Evolutionary conservation across 1,140 invertebrate species (phyloP).

Genomic region (Drosophila pandora): DNA sequence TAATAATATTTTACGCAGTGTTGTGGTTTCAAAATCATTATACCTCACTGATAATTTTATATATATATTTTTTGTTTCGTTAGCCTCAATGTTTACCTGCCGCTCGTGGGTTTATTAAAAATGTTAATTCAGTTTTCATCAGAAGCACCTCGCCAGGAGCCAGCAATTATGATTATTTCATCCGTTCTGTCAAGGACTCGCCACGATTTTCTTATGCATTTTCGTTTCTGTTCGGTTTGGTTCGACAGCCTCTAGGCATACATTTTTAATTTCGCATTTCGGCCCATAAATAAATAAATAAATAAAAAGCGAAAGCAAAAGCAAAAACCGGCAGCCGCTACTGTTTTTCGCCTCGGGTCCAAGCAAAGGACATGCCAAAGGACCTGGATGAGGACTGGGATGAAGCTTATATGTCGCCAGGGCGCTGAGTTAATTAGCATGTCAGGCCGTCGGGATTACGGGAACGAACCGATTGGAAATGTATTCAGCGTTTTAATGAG

Average conservation of each 20-base stretch:
- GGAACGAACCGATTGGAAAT: conserved; percentile 61
- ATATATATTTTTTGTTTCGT: not conserved
- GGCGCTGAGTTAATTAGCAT: conserved; percentile 61
- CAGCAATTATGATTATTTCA: conserved; percentile 67
- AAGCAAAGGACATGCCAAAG: not conserved
- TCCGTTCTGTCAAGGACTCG: conserved; percentile 17
- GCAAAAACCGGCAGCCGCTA: not conserved
- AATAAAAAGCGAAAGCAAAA: conserved; percentile 28
- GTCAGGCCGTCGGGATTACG: conserved; percentile 62
- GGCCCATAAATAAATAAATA: conserved; percentile 68
- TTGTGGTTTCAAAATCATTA: not conserved
- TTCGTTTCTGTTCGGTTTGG: conserved; percentile 3
- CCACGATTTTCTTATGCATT: conserved; percentile 28
- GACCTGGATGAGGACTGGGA: not conserved
- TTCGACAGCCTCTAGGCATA: conserved; percentile 57
- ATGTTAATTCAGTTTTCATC: conserved; percentile 59
- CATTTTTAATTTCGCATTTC: conserved; percentile 77
- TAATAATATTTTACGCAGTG: not conserved
- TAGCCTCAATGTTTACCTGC: conserved; percentile 31
- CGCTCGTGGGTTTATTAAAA: conserved; percentile 55
- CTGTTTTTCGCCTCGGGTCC: conserved; percentile 3
- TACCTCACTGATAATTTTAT: too few species aligned
- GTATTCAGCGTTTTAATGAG: conserved; percentile 68
- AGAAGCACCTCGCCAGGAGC: conserved; percentile 27
- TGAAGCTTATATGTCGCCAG: conserved; percentile 28